Evolutionary conservation across 2,888 invertebrate species (phyloP).

Genomic region (Cosmia trapezina): DNA sequence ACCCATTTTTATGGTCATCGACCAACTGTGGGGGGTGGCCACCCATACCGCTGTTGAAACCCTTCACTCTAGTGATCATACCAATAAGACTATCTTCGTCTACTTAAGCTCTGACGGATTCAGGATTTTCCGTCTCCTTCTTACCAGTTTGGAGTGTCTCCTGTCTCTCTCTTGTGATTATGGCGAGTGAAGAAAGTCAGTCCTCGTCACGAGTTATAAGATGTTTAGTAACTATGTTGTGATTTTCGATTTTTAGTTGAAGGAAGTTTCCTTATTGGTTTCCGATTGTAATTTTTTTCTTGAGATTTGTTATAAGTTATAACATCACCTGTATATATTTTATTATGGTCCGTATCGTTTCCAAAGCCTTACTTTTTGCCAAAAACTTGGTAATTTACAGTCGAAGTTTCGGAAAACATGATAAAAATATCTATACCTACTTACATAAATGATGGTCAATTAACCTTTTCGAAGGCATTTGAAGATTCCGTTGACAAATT

Average conservation of each 20-base stretch:
- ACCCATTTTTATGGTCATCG: slow-evolving; percentile 91
- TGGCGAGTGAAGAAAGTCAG: slow-evolving; percentile 84
- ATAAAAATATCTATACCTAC: not conserved
- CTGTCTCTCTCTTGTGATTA: slow-evolving; percentile 78
- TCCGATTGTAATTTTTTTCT: slow-evolving; percentile 48
- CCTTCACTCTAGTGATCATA: slow-evolving; percentile 70
- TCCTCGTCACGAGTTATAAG: slow-evolving; percentile 64
- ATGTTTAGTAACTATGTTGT: slow-evolving; percentile 57
- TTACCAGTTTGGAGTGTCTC: slow-evolving; percentile 50
- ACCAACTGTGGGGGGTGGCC: slow-evolving; percentile 91
- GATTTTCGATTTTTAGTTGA: slow-evolving; percentile 68
- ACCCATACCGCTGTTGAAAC: slow-evolving; percentile 82
- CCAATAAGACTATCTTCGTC: slow-evolving; percentile 79
- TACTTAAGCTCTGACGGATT: slow-evolving; percentile 76
- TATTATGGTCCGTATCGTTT: slow-evolving; percentile 21
- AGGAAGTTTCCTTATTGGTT: slow-evolving; percentile 76
- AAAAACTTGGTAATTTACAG: slow-evolving; percentile 15
- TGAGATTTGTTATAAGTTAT: slow-evolving; percentile 1
- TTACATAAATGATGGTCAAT: slow-evolving; percentile 12
- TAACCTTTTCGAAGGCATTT: slow-evolving; percentile 40
- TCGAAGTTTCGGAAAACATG: not conserved
- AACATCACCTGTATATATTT: slow-evolving; percentile 14
- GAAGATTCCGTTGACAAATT: slow-evolving; percentile 80
- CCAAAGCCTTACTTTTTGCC: slow-evolving; percentile 13
- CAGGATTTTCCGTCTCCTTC: slow-evolving; percentile 76